Conservation (phyloP, 2,888 invertebrate genomes). For the Nymphalis polychloros region DNA sequence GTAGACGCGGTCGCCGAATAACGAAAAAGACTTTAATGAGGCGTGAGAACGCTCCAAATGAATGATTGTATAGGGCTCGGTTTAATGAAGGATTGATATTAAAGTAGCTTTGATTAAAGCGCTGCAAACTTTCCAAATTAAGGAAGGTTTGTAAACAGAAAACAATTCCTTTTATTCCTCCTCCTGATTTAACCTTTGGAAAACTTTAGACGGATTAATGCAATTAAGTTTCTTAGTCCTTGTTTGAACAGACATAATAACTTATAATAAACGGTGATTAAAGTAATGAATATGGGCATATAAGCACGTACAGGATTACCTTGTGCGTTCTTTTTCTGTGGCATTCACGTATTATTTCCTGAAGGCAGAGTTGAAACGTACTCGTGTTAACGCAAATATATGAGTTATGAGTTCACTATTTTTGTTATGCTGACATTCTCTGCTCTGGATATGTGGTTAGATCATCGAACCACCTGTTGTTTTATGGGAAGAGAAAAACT, state of each 20-base stretch:
- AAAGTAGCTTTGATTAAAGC: conserved; percentile 68
- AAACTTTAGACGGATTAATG: conserved; percentile 19
- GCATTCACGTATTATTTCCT: conserved; percentile 22
- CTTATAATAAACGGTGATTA: conserved; percentile 16
- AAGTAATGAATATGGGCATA: conserved; percentile 17
- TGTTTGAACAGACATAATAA: conserved; percentile 19
- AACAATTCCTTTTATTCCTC: conserved; percentile 19
- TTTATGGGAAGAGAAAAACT: conserved; percentile 66
- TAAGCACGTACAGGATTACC: conserved; percentile 31
- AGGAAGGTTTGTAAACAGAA: conserved; percentile 18
- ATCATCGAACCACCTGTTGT: conserved; percentile 70
- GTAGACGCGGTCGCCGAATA: conserved; percentile 80
- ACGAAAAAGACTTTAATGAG: conserved; percentile 81
- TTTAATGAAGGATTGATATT: conserved; percentile 78
- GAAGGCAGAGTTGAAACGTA: conserved; percentile 6
- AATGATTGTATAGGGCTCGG: conserved; percentile 73
- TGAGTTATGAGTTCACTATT: conserved; percentile 33
- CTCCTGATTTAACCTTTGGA: conserved; percentile 21
- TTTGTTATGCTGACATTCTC: conserved; percentile 36
- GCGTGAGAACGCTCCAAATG: conserved; percentile 80
- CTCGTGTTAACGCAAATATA: neutral
- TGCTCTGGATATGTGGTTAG: conserved; percentile 54
- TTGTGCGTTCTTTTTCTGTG: conserved; percentile 30
- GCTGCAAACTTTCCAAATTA: conserved; percentile 36
- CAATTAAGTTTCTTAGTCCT: conserved; percentile 22